Conservation (phyloP, 2,113 vertebrate genomes). For the Psilopsiagon aurifrons region DNA sequence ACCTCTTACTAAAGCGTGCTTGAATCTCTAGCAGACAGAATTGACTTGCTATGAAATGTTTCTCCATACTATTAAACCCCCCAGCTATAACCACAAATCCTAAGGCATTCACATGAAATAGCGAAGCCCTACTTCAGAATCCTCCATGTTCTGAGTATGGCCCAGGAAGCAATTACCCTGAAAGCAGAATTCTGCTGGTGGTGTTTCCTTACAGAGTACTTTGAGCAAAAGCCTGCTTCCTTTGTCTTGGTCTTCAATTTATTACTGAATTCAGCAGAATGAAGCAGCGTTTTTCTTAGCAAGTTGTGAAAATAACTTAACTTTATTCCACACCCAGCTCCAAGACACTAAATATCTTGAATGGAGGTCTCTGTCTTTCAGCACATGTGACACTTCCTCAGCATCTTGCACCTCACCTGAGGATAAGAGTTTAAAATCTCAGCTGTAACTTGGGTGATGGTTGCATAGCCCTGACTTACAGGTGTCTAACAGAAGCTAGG, state of each 20-base stretch:
- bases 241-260: conserved; percentile 17
- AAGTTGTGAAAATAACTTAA: not conserved
- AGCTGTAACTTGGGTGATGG: conserved; percentile 1
- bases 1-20: conserved; percentile 40
- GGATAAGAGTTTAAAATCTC: not conserved
- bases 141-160: not conserved
- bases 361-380: conserved; percentile 15
- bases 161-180: conserved; percentile 8
- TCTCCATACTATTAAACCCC: not conserved
- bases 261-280: conserved; percentile 32
- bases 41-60: conserved; percentile 12
- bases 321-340: conserved; percentile 18
- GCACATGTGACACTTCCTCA: not conserved
- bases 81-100: conserved; percentile 22
- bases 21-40: conserved; percentile 51
- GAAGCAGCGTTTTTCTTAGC: conserved; percentile 31
- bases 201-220: not conserved
- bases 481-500: not conserved
- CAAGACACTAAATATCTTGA: not conserved
- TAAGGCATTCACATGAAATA: not conserved
- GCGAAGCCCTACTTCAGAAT: not conserved
- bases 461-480: not conserved
- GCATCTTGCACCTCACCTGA: conserved; percentile 19
- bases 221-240: conserved; percentile 22
- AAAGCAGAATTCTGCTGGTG: conserved; percentile 40